Evolutionary conservation across 2,113 vertebrate species (phyloP), one percentile per base, ranked within the genome.

Genomic region (Cynoglossus semilaevis): DNA sequence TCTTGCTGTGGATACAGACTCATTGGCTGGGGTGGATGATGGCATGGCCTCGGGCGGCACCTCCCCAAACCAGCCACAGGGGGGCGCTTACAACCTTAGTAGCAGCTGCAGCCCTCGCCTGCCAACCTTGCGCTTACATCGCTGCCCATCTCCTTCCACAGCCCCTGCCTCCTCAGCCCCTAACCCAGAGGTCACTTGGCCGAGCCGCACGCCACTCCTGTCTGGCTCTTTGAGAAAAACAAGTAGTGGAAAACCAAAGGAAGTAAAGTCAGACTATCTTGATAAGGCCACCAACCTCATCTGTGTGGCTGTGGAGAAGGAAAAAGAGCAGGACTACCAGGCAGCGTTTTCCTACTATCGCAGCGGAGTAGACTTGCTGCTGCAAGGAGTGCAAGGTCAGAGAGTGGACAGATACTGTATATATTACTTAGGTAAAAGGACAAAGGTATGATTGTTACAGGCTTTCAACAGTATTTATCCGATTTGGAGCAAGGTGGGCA

Each of bases 341-440:
- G 82, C 93, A 47, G 96, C 97, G 1, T 93, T 95, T 76, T 88
- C 86, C 16, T 96, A 92, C 87, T 98, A 98, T 74, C 91, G 91
- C 54, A 94, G 81, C 13, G 96, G 95, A 3, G 97, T 99, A 50
- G 96, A 98, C 86, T 89, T 96, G 57, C 93, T 98, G 22, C 87
- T 98, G 47, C 95, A 96, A 88, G 96, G 96, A 67, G 97, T 99
- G 64, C 97, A 99, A 97, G 96, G 96, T 98, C 16, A 75, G 83
- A 73, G 6, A 29, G 22, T 29, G 22, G 6, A 29, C 22, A 15
- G 16, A 8, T 10, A 38, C 0, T n/a, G 15, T 49, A 34, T 35
- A 13, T 36, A 5, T 49, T 43, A 19, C 9, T 36, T 8, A 29
- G 35, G 17, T 16, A 29, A 29, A 29, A 29, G 6, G 22, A 29